Evolutionary conservation across 2,113 vertebrate genomes (phyloP).

Genomic region (Trogon melanurus): DNA sequence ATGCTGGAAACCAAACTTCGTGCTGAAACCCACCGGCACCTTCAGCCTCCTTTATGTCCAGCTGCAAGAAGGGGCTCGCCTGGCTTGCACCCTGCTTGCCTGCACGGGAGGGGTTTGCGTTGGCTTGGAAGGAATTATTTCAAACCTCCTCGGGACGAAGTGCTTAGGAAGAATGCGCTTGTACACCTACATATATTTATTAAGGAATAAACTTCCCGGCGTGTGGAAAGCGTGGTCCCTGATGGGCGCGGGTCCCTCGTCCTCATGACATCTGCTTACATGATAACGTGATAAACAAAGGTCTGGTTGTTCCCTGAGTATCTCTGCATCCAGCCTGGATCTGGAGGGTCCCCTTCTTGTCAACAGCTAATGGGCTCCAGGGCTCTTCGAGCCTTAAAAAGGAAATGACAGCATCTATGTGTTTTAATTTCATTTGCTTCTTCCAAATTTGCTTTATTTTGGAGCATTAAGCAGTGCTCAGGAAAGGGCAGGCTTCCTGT

Average conservation of each 20-base stretch:
- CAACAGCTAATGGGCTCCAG: conserved; percentile 37
- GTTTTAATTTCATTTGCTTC: not conserved
- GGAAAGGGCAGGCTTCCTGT: conserved; percentile 5
- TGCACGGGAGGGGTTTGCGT: too few relatives aligned
- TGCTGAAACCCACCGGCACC: not conserved
- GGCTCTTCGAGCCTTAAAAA: conserved; percentile 62
- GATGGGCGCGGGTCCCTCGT: not conserved
- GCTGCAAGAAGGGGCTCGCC: not conserved
- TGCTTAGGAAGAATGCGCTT: not conserved
- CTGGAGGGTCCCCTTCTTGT: conserved; percentile 47
- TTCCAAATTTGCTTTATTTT: not conserved
- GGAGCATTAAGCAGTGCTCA: not conserved
- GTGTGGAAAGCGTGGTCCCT: not conserved
- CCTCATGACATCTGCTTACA: not conserved
- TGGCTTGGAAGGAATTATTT: not conserved
- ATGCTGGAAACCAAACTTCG: not conserved
- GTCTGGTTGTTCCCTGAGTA: conserved; percentile 39
- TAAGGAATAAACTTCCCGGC: not conserved
- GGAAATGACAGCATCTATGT: conserved; percentile 22
- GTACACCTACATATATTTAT: fast-evolving
- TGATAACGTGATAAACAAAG: conserved; percentile 24
- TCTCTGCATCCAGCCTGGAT: not conserved
- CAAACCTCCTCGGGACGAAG: not conserved
- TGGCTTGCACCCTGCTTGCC: not conserved
- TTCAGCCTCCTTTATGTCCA: not conserved